phyloP scores from a whole-genome alignment of 2,113 vertebrate species.

The Semnornis frantzii region DNA sequence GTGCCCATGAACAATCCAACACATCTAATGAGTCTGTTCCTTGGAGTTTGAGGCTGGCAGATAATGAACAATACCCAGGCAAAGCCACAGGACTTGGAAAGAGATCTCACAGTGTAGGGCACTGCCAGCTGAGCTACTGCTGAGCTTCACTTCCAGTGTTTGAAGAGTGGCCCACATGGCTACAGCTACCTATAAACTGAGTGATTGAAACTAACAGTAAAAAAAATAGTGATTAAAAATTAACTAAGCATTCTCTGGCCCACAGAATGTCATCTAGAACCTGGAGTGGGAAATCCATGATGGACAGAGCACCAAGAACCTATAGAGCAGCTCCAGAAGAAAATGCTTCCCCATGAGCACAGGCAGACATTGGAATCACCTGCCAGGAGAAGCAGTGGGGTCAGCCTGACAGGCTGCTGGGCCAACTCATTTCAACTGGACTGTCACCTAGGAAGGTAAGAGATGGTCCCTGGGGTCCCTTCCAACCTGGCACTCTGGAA shows the following conservation, averaged over 20 bases:
- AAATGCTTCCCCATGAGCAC: too few relatives aligned
- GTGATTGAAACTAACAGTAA: not conserved
- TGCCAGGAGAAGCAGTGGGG: too few relatives aligned
- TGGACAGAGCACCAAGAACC: too few relatives aligned
- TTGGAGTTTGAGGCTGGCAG: not conserved
- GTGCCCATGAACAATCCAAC: not conserved
- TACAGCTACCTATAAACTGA: not conserved
- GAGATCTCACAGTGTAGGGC: not conserved
- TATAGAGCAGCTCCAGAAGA: too few relatives aligned
- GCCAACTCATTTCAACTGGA: too few relatives aligned
- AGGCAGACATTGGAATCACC: too few relatives aligned
- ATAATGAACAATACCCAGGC: not conserved
- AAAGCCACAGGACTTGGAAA: not conserved
- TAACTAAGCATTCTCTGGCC: too few relatives aligned
- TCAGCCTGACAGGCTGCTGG: too few relatives aligned
- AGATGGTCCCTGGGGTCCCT: too few relatives aligned
- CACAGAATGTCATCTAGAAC: not conserved
- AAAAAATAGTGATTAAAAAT: too few relatives aligned
- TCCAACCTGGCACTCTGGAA: too few relatives aligned
- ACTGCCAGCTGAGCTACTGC: not conserved
- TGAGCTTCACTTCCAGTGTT: not conserved
- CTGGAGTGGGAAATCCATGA: fast-evolving
- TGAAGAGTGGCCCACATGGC: not conserved
- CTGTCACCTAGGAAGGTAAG: too few relatives aligned
- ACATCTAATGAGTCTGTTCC: not conserved